phyloP scores from a whole-genome alignment of 2,113 vertebrate species.

The Porphyrio hochstetteri region DNA sequence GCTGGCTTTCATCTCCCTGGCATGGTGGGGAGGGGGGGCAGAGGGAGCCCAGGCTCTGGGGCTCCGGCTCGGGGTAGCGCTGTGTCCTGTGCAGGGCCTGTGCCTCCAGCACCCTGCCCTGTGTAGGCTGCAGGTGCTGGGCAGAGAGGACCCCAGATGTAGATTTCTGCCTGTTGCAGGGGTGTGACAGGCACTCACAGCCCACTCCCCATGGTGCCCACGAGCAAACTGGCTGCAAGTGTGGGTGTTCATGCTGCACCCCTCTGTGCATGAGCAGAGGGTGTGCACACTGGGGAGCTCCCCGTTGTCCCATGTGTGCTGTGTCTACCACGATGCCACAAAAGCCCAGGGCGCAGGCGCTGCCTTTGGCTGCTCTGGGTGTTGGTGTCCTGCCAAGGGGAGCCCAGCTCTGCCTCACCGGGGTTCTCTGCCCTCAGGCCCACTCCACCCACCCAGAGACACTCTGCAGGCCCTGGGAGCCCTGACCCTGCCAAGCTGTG shows the following conservation, averaged over 20 bases:
- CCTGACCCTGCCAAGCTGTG: not conserved
- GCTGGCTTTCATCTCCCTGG: not conserved
- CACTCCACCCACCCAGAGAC: accelerated
- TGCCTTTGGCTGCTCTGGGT: not conserved
- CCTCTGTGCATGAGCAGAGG: accelerated
- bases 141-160: not conserved
- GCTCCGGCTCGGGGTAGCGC: not conserved
- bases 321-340: accelerated
- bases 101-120: not conserved
- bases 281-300: accelerated
- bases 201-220: not conserved
- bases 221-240: not conserved
- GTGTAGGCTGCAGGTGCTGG: accelerated
- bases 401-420: not conserved
- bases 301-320: accelerated
- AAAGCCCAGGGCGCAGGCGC: not conserved
- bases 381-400: not conserved
- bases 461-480: not conserved
- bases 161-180: not conserved
- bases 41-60: not conserved
- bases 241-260: not conserved
- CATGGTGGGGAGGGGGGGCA: accelerated
- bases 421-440: not conserved
- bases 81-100: accelerated
- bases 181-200: not conserved